Conservation (phyloP, 1,140 invertebrate species). For the Trialeurodes vaporariorum region DNA sequence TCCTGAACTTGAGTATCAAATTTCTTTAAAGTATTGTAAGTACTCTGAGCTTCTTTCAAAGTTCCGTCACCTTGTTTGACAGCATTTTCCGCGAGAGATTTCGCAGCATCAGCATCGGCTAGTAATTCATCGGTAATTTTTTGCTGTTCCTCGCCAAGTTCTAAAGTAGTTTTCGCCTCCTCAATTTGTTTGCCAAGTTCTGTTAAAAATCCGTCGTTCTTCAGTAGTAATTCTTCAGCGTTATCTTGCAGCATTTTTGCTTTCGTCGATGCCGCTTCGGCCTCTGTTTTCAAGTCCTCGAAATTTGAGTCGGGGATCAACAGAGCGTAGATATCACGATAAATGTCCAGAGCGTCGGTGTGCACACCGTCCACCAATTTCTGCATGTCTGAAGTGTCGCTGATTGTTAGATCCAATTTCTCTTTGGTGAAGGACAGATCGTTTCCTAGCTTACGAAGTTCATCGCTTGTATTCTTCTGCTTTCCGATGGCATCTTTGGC, state of each 20-base stretch:
- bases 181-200: conserved; percentile 47
- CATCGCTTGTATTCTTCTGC: conserved; percentile 63
- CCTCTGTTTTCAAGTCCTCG: conserved; percentile 49
- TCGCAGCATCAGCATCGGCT: conserved; percentile 54
- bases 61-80: conserved; percentile 72
- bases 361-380: conserved; percentile 59
- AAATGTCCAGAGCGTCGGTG: conserved; percentile 63
- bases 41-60: conserved; percentile 73
- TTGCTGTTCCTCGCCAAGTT: conserved; percentile 43
- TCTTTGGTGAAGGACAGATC: conserved; percentile 47
- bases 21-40: conserved; percentile 68
- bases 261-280: conserved; percentile 32
- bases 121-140: conserved; percentile 49
- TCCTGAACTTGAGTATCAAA: conserved; percentile 81
- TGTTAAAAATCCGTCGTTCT: conserved; percentile 34
- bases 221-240: conserved; percentile 19
- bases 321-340: conserved; percentile 60
- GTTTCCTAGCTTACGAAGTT: conserved; percentile 43
- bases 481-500: conserved; percentile 67
- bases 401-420: conserved; percentile 52
- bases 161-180: conserved; percentile 39
- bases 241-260: conserved; percentile 25
- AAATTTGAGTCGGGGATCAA: conserved; percentile 62
- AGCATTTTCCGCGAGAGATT: conserved; percentile 63
- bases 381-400: conserved; percentile 55